phyloP scores from a whole-genome alignment of 2,797 vertebrate species.

The Sebastes miniatus region DNA sequence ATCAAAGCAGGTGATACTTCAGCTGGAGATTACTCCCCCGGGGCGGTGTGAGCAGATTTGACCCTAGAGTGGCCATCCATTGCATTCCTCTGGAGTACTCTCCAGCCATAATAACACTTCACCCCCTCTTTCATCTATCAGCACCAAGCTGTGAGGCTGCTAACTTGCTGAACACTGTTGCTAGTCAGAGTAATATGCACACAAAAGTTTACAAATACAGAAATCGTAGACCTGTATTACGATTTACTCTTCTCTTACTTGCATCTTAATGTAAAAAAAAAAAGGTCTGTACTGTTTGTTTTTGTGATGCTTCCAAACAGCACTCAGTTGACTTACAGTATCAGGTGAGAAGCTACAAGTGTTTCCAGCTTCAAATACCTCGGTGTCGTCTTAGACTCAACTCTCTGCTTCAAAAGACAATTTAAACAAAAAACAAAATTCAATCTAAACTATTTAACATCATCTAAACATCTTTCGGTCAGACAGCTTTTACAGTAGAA shows the following conservation, averaged over 20 bases:
- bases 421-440: background rate
- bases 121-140: conserved; percentile 70
- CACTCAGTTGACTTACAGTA: background rate
- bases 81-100: conserved; percentile 74
- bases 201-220: background rate
- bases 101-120: conserved; percentile 75
- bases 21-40: conserved; percentile 62
- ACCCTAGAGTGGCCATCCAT: conserved; percentile 73
- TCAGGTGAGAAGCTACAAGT: background rate
- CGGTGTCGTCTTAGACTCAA: background rate
- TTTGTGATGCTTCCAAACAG: background rate
- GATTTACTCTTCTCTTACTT: background rate
- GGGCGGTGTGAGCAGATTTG: conserved; percentile 63
- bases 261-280: background rate
- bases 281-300: background rate
- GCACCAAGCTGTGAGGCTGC: conserved; percentile 41
- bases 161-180: conserved; percentile 36
- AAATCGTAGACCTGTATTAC: background rate
- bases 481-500: background rate
- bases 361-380: background rate
- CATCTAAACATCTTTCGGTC: background rate
- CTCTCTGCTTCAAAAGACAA: background rate
- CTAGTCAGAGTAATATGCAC: conserved; percentile 17
- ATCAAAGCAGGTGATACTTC: conserved; percentile 73
- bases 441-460: no score